Conservation (phyloP, 2,888 invertebrate species). For the Calameuta idolon region DNA sequence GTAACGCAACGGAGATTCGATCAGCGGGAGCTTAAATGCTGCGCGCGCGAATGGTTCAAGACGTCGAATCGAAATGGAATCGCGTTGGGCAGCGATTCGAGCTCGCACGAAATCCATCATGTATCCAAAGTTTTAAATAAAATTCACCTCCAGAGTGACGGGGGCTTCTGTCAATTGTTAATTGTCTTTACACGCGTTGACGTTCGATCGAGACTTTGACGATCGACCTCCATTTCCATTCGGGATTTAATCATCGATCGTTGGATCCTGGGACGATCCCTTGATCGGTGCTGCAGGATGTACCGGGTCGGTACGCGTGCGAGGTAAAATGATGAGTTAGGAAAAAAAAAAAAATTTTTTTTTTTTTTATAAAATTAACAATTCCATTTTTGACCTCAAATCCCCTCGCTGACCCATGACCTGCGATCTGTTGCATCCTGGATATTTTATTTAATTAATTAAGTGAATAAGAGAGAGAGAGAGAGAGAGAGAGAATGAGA, state of each 20-base stretch:
- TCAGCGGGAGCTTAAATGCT: neutral
- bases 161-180: neutral
- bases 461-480: neutral
- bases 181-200: neutral
- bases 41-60: neutral
- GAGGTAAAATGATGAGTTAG: neutral
- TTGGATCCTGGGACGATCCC: neutral
- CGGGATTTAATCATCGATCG: neutral
- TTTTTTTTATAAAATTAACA: neutral
- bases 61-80: neutral
- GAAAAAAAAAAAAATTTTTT: too few species aligned
- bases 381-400: neutral
- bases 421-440: neutral
- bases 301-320: neutral
- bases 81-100: neutral
- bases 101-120: constrained; percentile 17
- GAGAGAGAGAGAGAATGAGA: neutral
- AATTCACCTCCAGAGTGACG: constrained; percentile 24
- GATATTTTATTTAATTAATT: neutral
- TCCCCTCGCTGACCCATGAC: neutral
- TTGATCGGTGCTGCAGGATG: neutral
- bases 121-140: constrained; percentile 37
- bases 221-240: neutral
- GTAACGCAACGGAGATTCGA: neutral
- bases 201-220: neutral